Evolutionary conservation across 2,888 invertebrate genomes (phyloP).

Genomic region (Nemoura dubitans): DNA sequence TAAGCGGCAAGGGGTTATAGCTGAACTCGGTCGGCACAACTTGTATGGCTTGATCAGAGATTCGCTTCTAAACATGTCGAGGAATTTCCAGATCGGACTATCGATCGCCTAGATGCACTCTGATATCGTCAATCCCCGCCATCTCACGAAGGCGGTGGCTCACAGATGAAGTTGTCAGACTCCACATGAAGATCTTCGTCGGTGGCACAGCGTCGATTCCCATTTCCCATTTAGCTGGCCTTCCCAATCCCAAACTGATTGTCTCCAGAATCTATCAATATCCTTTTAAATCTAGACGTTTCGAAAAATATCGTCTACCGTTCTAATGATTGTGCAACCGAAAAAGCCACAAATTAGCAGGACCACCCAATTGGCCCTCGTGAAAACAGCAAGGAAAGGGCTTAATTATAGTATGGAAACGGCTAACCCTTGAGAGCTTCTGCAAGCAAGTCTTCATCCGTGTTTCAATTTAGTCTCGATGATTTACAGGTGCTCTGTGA

Average conservation of each 20-base stretch:
- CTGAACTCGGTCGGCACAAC: neutral
- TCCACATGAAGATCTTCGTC: constrained; percentile 33
- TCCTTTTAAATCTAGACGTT: neutral
- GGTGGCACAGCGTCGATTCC: constrained; percentile 8
- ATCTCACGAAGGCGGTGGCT: neutral
- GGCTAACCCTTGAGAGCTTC: neutral
- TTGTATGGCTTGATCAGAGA: neutral
- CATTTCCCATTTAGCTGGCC: neutral
- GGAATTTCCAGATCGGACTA: neutral
- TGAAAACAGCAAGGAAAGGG: neutral
- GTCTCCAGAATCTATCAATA: constrained; percentile 38
- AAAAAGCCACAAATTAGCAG: neutral
- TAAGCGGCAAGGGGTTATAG: neutral
- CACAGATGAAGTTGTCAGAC: constrained; percentile 30
- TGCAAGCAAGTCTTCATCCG: neutral
- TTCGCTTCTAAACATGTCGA: neutral
- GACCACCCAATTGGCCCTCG: constrained; percentile 27
- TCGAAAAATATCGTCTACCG: neutral
- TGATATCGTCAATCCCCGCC: neutral
- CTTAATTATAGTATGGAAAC: neutral
- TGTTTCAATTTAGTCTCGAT: neutral
- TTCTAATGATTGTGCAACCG: constrained; percentile 1
- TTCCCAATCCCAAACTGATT: constrained; percentile 17
- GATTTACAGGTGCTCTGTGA: neutral
- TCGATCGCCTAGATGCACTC: neutral